These are phyloP conservation scores for Amazona vittata DNA, from an alignment of 2,113 vertebrate species.

Conservation along the genomic window DNA sequence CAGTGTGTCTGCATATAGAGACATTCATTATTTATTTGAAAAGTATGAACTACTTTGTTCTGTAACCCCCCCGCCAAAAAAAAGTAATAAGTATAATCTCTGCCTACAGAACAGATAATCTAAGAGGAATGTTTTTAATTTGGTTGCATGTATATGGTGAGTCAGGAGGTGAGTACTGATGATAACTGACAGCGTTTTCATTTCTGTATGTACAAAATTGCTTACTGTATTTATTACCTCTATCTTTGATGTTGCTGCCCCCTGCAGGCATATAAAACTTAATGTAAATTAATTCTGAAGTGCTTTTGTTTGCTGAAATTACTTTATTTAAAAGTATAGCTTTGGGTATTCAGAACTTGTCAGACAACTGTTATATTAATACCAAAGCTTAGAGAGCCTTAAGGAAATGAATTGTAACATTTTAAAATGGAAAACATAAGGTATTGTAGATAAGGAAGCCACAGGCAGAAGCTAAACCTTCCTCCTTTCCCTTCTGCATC, in stretches of 20 bases:
- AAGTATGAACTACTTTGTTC: neutral
- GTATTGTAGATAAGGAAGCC: conserved; percentile 14
- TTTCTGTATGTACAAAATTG: neutral
- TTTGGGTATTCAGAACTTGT: neutral
- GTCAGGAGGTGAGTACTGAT: neutral
- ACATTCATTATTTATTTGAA: neutral
- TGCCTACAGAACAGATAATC: neutral
- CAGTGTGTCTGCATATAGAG: neutral
- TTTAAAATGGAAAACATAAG: conserved; percentile 12
- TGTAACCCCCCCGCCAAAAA: neutral
- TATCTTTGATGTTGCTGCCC: conserved; percentile 52
- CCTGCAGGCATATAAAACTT: conserved; percentile 35
- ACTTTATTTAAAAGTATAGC: neutral
- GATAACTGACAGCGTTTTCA: neutral
- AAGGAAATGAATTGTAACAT: neutral
- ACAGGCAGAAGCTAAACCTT: neutral
- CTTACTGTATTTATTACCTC: neutral
- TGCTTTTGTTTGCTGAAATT: neutral
- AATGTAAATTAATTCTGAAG: neutral
- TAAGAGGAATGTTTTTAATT: neutral
- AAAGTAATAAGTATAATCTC: neutral
- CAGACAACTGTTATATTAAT: conserved; percentile 2
- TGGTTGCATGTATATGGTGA: neutral
- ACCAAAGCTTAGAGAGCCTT: neutral
- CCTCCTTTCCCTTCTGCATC: neutral